Conservation (phyloP, 2,113 vertebrate species). For the Steatornis caripensis region DNA sequence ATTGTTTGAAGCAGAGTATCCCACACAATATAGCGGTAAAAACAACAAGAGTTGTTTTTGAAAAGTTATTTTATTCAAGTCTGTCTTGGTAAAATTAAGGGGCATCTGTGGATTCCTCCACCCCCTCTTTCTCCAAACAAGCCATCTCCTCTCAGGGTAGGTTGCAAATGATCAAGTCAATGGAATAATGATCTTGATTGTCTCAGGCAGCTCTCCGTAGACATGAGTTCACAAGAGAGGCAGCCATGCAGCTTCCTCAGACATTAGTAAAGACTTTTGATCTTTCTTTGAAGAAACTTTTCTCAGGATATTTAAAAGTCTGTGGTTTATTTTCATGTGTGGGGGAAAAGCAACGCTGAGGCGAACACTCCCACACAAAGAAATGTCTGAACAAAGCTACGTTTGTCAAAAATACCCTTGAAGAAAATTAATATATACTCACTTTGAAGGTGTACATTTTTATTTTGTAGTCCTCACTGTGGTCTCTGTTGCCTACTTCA, state of each 20-base stretch:
- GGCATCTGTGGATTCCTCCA: neutral
- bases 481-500: neutral
- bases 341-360: neutral
- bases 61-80: neutral
- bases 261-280: slow-evolving; percentile 52
- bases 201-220: neutral
- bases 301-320: slow-evolving; percentile 58
- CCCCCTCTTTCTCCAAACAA: neutral
- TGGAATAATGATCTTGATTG: neutral
- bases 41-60: neutral
- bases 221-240: slow-evolving; percentile 54
- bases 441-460: neutral
- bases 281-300: slow-evolving; percentile 60
- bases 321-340: slow-evolving; percentile 54
- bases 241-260: slow-evolving; percentile 45
- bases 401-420: slow-evolving; percentile 8
- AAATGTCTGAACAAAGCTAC: neutral
- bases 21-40: neutral
- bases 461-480: neutral
- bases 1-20: neutral
- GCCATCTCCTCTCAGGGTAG: neutral
- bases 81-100: neutral
- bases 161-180: neutral
- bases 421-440: neutral
- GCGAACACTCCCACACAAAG: slow-evolving; percentile 37